phyloP scores from a whole-genome alignment of 2,113 vertebrate species.

The Euleptes europaea region DNA sequence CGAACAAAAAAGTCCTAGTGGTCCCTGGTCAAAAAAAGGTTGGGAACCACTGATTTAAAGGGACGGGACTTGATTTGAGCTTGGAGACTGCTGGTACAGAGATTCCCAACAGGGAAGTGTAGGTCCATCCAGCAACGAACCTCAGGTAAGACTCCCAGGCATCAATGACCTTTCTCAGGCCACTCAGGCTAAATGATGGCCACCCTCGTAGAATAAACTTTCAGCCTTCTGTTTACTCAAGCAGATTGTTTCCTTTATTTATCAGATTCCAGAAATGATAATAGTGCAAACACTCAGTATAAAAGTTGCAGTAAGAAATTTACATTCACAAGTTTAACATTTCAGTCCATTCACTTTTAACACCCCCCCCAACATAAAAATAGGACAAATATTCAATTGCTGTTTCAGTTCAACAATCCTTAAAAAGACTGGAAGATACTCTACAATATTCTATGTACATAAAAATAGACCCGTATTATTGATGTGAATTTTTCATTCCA shows the following conservation, averaged over 20 bases:
- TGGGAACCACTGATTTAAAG: too few species aligned
- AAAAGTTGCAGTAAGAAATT: slow-evolving; percentile 91
- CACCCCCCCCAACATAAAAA: slow-evolving; percentile 78
- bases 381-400: slow-evolving; percentile 85
- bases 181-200: not conserved
- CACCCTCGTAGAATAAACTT: not conserved
- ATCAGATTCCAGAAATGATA: slow-evolving; percentile 78
- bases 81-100: too few species aligned
- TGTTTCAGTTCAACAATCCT: slow-evolving; percentile 74
- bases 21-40: too few species aligned
- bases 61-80: too few species aligned
- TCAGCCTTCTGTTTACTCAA: slow-evolving; percentile 63
- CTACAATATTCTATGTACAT: slow-evolving; percentile 83
- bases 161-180: too few species aligned
- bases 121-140: too few species aligned
- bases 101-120: too few species aligned
- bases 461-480: slow-evolving; percentile 90
- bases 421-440: slow-evolving; percentile 83
- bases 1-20: too few species aligned
- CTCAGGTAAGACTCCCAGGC: too few species aligned
- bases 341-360: slow-evolving; percentile 82
- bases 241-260: slow-evolving; percentile 75
- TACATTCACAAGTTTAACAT: slow-evolving; percentile 89
- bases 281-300: slow-evolving; percentile 94
- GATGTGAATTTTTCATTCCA: slow-evolving; percentile 80